Evolutionary conservation across 2,888 invertebrate genomes (phyloP).

Genomic region (Drosophila monieri): DNA sequence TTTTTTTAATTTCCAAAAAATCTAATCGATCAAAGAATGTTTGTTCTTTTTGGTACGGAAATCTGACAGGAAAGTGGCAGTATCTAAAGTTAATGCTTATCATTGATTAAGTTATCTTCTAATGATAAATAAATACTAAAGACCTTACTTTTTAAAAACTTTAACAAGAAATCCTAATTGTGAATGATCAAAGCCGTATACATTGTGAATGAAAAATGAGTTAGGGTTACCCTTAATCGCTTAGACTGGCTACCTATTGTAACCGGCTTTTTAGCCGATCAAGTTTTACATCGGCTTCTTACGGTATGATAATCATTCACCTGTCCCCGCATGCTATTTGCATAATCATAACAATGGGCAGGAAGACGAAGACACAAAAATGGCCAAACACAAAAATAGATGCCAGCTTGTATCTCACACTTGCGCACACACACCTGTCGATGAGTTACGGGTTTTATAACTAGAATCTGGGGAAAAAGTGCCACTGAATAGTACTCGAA

Average conservation of each 20-base stretch:
- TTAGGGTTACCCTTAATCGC: background rate
- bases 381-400: constrained; percentile 59
- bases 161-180: no score
- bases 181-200: no score
- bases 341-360: constrained; percentile 59
- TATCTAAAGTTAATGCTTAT: no score
- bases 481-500: background rate
- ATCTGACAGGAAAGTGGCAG: no score
- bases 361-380: constrained; percentile 35
- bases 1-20: background rate
- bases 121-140: no score
- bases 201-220: no score
- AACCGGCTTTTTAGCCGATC: constrained; percentile 49
- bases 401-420: constrained; percentile 31
- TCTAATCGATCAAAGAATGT: background rate
- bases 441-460: constrained; percentile 52
- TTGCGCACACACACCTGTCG: constrained; percentile 33
- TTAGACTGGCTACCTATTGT: background rate
- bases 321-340: constrained; percentile 59
- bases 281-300: constrained; percentile 33
- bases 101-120: no score
- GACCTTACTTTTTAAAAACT: no score
- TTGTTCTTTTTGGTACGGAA: no score
- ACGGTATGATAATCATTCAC: constrained; percentile 58
- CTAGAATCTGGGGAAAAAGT: background rate